Base-by-base conservation (phyloP, 2,113 vertebrate genomes). In the Nannobrachium achirus region DNA sequence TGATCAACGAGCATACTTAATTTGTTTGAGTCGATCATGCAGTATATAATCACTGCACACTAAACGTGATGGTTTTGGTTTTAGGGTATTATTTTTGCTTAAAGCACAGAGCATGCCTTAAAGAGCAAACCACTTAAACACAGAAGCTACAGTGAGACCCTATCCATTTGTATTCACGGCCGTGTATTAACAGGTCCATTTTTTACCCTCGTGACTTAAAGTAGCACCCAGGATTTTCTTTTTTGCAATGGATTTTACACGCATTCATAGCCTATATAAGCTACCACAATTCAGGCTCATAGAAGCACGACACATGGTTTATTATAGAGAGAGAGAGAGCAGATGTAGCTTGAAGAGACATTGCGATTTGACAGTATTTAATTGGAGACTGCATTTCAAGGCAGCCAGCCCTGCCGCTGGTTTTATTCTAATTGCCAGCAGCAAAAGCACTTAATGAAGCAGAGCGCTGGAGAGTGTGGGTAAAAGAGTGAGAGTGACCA, bases 341-440 rank as follows among this genome's bases (percentile, higher is more conserved):
- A 83, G 78, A 84, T 89, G 79, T 87, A 86, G 82, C 82, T 84
- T 60, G 56, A 78, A 72, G 83, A 88, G 83, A 75, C 84, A 81
- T 73, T 79, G 76, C 79, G 78, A 75, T 88, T 91, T 89, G 79
- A 91, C 90, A 84, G 87, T 89, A 84, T 92, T 92, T 92, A 92
- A 92, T 91, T 92, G 90, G 89, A 89, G 88, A 82, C 85, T 83
- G 82, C 75, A 77, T 89, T 91, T 90, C 88, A 86, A 92, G 90
- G 89, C 89, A 92, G 86, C 85, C 89, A 86, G 85, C 85, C 65
- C 87, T 80, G 89, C 89, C 85, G 78, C 89, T 88, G 86, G 88
- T 90, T 93, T 92, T 87, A 90, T 91, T 92, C 89, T 92, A 93
- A 92, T 93, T 91, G 91, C 90, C 88, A 84, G 89, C 84, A 91